phyloP scores from a whole-genome alignment of 2,797 vertebrate genomes.

The Gymnodraco acuticeps region DNA sequence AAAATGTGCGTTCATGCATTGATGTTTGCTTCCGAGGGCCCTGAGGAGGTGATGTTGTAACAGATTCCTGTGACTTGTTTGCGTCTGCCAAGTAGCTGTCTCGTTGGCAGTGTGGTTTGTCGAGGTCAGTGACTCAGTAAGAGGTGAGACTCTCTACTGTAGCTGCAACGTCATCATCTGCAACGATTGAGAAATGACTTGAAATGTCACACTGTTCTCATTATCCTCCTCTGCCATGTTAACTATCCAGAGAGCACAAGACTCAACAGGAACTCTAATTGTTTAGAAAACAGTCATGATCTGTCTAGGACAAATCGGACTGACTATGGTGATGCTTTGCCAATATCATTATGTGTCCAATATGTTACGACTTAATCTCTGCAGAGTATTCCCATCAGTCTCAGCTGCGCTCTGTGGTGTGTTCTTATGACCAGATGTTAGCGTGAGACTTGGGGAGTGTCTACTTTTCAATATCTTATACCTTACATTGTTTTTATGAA shows the following conservation, averaged over 20 bases:
- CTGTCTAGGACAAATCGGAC: not conserved
- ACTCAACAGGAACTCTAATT: conserved; percentile 16
- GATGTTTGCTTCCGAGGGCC: conserved; percentile 27
- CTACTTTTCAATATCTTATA: no score
- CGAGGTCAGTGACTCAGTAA: conserved; percentile 36
- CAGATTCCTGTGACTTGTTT: conserved; percentile 25
- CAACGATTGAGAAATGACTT: conserved; percentile 22
- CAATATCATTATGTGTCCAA: not conserved
- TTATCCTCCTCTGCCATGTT: not conserved
- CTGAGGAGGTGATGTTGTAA: conserved; percentile 8
- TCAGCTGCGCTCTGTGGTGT: no score
- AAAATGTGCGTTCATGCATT: conserved; percentile 1
- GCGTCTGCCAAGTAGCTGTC: not conserved
- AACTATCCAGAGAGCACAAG: not conserved
- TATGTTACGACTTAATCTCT: not conserved
- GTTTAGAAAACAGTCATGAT: not conserved
- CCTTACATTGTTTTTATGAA: no score
- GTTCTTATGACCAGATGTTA: no score
- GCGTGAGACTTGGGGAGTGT: no score
- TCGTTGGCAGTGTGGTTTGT: not conserved
- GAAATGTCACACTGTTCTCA: not conserved
- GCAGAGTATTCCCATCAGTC: not conserved
- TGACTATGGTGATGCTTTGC: no score
- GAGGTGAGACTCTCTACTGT: conserved; percentile 11
- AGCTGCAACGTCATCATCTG: conserved; percentile 26